These are phyloP conservation scores for Bactericera cockerelli DNA, from an alignment of 1,140 invertebrate species.

Conservation along the genomic window DNA sequence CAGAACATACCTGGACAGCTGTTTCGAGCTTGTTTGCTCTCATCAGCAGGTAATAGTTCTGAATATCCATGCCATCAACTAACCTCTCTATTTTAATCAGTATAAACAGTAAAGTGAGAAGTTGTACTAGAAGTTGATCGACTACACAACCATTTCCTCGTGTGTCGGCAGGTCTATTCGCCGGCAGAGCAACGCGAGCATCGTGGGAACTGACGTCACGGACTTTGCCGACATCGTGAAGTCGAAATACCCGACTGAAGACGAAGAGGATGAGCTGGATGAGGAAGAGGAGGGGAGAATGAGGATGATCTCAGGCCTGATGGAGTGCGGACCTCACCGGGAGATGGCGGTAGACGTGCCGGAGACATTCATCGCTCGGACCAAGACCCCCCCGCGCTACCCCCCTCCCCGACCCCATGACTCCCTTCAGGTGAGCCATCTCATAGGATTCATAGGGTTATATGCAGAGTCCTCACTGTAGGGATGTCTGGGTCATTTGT, in stretches of 20 bases:
- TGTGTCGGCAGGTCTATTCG: slow-evolving; percentile 39
- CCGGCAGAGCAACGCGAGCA: slow-evolving; percentile 47
- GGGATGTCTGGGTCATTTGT: too few relatives aligned
- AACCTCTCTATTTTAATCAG: too few relatives aligned
- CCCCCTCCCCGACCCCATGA: slow-evolving; percentile 39
- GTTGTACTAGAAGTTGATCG: too few relatives aligned
- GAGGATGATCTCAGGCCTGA: slow-evolving; percentile 45
- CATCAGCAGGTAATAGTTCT: too few relatives aligned
- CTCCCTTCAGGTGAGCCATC: slow-evolving; percentile 20
- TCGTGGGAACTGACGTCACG: slow-evolving; percentile 37
- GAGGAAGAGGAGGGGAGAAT: slow-evolving; percentile 45
- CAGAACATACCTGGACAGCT: too few relatives aligned
- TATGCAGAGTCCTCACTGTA: too few relatives aligned
- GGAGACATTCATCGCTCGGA: slow-evolving; percentile 78
- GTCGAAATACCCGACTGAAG: slow-evolving; percentile 19
- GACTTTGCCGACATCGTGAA: slow-evolving; percentile 26
- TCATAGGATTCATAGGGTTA: too few relatives aligned
- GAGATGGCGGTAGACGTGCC: slow-evolving; percentile 98
- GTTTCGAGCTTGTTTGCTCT: too few relatives aligned
- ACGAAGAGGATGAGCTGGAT: slow-evolving; percentile 21
- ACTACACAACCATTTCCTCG: too few relatives aligned
- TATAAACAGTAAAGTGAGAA: too few relatives aligned
- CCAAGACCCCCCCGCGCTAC: slow-evolving; percentile 83
- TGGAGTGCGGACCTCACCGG: slow-evolving; percentile 63
- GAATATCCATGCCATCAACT: too few relatives aligned